These are phyloP conservation scores for Otolemur garnettii DNA, from an alignment of 2,113 vertebrate genomes.

Conservation along the genomic window DNA sequence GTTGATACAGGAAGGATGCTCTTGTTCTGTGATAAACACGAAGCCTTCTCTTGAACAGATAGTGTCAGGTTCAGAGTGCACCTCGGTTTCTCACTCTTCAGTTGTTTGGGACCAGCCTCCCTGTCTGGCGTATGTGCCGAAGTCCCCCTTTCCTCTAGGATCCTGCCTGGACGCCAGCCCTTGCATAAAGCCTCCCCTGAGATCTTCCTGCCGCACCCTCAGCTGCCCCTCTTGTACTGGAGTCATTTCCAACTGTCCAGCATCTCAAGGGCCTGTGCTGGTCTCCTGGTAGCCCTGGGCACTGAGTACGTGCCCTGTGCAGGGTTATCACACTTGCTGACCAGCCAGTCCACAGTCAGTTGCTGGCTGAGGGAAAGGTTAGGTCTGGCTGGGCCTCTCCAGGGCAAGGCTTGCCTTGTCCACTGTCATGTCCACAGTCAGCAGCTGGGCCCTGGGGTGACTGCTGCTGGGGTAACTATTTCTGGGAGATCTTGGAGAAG, in stretches of 20 bases:
- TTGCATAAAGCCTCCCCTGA: background rate
- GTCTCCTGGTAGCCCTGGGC: background rate
- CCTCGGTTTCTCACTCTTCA: background rate
- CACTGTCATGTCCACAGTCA: background rate
- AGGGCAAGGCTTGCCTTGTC: background rate
- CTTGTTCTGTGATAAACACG: background rate
- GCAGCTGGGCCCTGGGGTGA: background rate
- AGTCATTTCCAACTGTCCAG: background rate
- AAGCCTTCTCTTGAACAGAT: too few species aligned
- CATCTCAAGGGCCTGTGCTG: background rate
- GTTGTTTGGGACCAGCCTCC: background rate
- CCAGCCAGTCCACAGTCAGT: background rate
- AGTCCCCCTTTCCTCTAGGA: background rate
- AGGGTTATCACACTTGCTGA: background rate
- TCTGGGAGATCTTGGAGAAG: background rate
- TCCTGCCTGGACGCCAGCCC: too few species aligned
- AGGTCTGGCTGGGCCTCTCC: too few species aligned
- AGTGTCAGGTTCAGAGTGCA: background rate
- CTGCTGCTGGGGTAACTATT: background rate
- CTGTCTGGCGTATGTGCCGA: rapidly evolving
- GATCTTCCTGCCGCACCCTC: background rate
- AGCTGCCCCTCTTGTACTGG: background rate
- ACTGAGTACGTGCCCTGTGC: too few species aligned
- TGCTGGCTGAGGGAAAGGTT: background rate
- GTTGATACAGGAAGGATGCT: background rate